Conservation (phyloP, 2,113 vertebrate genomes). For the Oreochromis spilurus region DNA sequence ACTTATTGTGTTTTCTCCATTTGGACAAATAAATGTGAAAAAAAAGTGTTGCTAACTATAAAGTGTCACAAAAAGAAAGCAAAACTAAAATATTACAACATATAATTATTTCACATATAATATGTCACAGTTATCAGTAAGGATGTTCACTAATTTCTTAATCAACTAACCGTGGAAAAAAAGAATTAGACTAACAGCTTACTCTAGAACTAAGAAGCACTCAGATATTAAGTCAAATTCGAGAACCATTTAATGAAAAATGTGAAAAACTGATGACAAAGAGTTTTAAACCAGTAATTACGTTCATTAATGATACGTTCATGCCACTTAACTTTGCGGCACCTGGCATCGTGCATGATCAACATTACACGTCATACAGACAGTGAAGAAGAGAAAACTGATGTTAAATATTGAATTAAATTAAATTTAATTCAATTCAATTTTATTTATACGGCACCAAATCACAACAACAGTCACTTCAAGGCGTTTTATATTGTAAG, state of each 20-base stretch:
- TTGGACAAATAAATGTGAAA: background rate
- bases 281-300: background rate
- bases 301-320: background rate
- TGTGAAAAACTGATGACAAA: background rate
- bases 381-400: background rate
- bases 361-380: background rate
- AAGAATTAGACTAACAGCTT: background rate
- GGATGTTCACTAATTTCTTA: background rate
- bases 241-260: background rate
- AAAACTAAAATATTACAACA: background rate
- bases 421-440: accelerated
- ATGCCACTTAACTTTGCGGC: background rate
- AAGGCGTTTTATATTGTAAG: background rate
- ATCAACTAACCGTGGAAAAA: background rate
- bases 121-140: background rate
- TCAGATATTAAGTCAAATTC: background rate
- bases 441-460: background rate
- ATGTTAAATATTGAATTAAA: background rate
- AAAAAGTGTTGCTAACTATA: background rate
- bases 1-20: background rate
- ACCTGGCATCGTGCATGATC: background rate
- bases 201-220: background rate
- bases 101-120: background rate
- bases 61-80: background rate
- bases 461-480: background rate